Percentiles rank a stretch among this genome's conserved stretches.
phyloP scores from a whole-genome alignment of 2,888 invertebrate genomes.

The Laothoe populi region DNA sequence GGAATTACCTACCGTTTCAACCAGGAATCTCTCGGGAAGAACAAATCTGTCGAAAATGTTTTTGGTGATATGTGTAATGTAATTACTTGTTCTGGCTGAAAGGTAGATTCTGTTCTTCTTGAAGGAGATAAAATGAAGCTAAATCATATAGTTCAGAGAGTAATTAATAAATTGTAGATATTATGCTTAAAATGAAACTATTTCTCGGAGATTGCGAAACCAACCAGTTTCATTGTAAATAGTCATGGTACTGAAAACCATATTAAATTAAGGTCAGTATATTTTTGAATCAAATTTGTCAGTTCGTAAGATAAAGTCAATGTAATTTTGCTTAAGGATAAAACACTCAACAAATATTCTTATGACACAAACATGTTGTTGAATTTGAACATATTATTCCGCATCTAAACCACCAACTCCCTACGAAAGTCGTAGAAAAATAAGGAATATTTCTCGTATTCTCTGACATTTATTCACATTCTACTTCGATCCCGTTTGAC shows the following conservation, averaged over 20 bases:
- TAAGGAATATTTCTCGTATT: slow-evolving; percentile 11
- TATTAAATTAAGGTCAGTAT: too few relatives aligned
- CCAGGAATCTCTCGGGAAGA: background rate
- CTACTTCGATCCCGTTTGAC: slow-evolving; percentile 15
- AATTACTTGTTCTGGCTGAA: background rate
- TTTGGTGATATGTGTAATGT: background rate
- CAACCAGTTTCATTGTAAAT: too few relatives aligned
- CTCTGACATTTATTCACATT: slow-evolving; percentile 19
- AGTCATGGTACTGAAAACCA: too few relatives aligned
- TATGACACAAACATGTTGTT: background rate
- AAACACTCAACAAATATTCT: background rate
- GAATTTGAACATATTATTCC: background rate
- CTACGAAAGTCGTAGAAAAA: background rate
- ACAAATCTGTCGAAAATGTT: background rate
- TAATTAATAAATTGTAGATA: too few relatives aligned
- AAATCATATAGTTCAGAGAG: too few relatives aligned
- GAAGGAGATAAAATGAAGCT: too few relatives aligned
- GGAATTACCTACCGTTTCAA: background rate
- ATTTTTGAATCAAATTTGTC: background rate
- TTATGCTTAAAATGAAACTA: too few relatives aligned
- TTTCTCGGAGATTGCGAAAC: too few relatives aligned
- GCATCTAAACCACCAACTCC: background rate
- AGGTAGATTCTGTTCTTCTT: too few relatives aligned
- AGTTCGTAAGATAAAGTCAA: background rate
- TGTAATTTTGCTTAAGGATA: background rate